Evolutionary conservation across 1,140 invertebrate species (phyloP).

Genomic region (Pogonus chalceus): DNA sequence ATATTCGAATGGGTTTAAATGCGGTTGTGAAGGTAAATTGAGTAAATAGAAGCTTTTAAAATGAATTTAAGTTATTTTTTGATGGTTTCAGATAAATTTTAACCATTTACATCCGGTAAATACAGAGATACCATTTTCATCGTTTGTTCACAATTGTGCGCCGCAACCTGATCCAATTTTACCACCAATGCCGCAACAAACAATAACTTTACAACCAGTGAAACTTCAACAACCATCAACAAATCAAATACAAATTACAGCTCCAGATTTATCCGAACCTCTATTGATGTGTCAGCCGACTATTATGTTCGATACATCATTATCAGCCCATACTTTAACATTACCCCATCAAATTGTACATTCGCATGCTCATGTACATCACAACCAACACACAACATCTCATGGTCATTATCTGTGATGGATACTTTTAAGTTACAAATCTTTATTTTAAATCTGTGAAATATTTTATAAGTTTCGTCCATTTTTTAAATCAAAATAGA

Average conservation of each 20-base stretch:
- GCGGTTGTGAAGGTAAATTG: constrained; percentile 28
- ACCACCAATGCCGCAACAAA: not conserved
- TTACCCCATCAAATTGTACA: constrained; percentile 22
- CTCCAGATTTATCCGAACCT: constrained; percentile 18
- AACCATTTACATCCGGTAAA: constrained; percentile 29
- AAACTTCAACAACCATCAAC: not conserved
- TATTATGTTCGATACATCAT: constrained; percentile 23
- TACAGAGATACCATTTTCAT: constrained; percentile 20
- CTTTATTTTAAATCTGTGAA: too few relatives aligned
- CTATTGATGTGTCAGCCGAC: constrained; percentile 25
- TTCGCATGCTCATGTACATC: constrained; percentile 17
- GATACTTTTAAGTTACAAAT: too few relatives aligned
- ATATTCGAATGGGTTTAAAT: constrained; percentile 29
- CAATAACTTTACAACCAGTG: not conserved
- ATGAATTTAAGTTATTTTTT: not conserved
- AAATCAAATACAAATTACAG: not conserved
- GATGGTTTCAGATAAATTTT: constrained; percentile 30
- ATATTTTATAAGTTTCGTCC: too few relatives aligned
- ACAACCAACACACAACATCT: constrained; percentile 12
- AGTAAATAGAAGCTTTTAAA: not conserved
- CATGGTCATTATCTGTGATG: constrained; percentile 2
- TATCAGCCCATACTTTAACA: constrained; percentile 14
- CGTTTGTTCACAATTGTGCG: constrained; percentile 31
- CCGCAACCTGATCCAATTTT: constrained; percentile 25
- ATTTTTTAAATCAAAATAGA: too few relatives aligned